These are phyloP conservation scores for Merops nubicus DNA, from an alignment of 2,113 vertebrate genomes.

Conservation along the genomic window DNA sequence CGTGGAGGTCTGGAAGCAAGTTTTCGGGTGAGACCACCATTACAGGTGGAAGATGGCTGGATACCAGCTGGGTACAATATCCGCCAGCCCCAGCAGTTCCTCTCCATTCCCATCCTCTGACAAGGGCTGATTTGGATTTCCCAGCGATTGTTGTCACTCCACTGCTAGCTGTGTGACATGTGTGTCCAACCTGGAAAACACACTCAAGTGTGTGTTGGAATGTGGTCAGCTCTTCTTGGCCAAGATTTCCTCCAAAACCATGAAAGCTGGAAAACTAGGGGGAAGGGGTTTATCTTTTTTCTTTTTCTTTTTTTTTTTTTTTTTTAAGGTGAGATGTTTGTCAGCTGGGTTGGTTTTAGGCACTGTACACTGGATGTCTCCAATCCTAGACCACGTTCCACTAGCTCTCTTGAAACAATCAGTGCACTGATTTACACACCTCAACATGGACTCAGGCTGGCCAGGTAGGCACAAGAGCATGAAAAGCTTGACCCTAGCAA, in stretches of 20 bases:
- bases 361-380: rapidly evolving
- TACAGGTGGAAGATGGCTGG: not conserved
- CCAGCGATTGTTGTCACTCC: not conserved
- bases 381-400: not conserved
- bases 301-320: not conserved
- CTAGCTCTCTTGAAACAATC: not conserved
- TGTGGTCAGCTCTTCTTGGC: not conserved
- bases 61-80: not conserved
- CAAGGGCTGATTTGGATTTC: not conserved
- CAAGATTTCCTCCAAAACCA: not conserved
- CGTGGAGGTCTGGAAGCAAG: not conserved
- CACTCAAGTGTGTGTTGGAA: rapidly evolving
- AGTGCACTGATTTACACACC: not conserved
- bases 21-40: not conserved
- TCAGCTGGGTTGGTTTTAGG: not conserved
- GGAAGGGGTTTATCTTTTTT: no score
- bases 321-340: not conserved
- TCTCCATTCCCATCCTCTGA: not conserved
- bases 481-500: not conserved
- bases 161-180: rapidly evolving
- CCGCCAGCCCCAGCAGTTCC: not conserved
- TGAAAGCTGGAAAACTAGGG: not conserved
- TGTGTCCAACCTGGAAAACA: not conserved
- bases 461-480: not conserved
- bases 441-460: not conserved